Evolutionary conservation across 2,888 invertebrate genomes (phyloP).

Genomic region (Cerastis rubricosa): DNA sequence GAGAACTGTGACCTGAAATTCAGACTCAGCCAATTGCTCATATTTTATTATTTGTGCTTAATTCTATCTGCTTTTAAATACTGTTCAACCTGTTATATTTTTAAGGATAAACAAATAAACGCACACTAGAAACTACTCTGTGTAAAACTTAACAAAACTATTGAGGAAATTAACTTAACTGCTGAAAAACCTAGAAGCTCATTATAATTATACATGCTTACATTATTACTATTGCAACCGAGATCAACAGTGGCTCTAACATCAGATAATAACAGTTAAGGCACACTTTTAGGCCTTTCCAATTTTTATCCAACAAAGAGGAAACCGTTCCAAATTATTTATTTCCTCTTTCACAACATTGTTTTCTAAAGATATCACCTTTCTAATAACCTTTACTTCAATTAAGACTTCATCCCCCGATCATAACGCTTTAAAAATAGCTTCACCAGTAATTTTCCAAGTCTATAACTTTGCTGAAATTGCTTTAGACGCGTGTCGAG

Average conservation of each 20-base stretch:
- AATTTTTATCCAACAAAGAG: background rate
- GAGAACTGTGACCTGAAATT: no score
- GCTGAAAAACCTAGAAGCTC: background rate
- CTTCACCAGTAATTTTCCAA: constrained; percentile 50
- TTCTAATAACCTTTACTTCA: constrained; percentile 5
- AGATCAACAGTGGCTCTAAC: background rate
- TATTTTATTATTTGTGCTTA: no score
- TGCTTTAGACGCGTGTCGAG: constrained; percentile 71
- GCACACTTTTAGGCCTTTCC: no score
- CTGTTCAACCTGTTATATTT: no score
- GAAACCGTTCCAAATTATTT: background rate
- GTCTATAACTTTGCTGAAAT: constrained; percentile 72
- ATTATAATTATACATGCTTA: background rate
- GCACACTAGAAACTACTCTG: no score
- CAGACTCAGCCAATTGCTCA: no score
- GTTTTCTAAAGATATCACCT: background rate
- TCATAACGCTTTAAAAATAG: constrained; percentile 52
- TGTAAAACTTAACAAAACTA: background rate
- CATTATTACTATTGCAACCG: background rate
- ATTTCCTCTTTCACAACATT: background rate
- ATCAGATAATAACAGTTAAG: no score
- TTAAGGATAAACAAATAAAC: no score
- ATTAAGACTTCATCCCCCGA: constrained; percentile 21
- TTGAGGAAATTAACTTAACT: no score
- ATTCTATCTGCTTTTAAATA: no score